Conservation (phyloP, 1,140 invertebrate genomes). For the Cheumatopsyche charites region DNA sequence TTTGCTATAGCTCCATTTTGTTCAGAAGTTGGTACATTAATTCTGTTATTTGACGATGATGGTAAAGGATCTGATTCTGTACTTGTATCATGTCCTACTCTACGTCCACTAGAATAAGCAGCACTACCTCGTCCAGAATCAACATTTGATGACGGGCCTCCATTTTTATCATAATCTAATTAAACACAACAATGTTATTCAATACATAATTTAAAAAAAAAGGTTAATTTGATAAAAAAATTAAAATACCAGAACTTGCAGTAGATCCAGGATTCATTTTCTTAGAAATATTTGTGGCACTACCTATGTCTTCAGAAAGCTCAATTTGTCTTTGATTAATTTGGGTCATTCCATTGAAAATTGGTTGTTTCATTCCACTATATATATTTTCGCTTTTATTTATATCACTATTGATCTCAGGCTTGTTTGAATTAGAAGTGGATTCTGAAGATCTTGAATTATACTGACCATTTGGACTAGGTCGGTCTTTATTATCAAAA, state of each 20-base stretch:
- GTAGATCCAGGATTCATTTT: conserved; percentile 64
- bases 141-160: conserved; percentile 72
- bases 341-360: conserved; percentile 44
- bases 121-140: conserved; percentile 78
- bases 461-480: conserved; percentile 23
- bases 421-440: conserved; percentile 53
- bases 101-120: conserved; percentile 73
- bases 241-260: conserved; percentile 48
- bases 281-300: conserved; percentile 50
- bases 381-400: conserved; percentile 47
- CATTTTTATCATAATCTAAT: conserved; percentile 74
- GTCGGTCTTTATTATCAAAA: conserved; percentile 55
- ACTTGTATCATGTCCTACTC: conserved; percentile 60
- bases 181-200: conserved; percentile 44
- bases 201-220: neutral
- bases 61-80: conserved; percentile 59
- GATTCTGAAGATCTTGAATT: conserved; percentile 44
- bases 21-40: conserved; percentile 38
- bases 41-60: conserved; percentile 25
- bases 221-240: neutral
- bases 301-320: conserved; percentile 36
- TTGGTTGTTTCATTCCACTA: conserved; percentile 44
- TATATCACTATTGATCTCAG: conserved; percentile 57
- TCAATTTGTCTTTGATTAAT: conserved; percentile 41
- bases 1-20: conserved; percentile 39